phyloP scores from a whole-genome alignment of 2,888 invertebrate genomes.

The Tanytarsus gracilentus region DNA sequence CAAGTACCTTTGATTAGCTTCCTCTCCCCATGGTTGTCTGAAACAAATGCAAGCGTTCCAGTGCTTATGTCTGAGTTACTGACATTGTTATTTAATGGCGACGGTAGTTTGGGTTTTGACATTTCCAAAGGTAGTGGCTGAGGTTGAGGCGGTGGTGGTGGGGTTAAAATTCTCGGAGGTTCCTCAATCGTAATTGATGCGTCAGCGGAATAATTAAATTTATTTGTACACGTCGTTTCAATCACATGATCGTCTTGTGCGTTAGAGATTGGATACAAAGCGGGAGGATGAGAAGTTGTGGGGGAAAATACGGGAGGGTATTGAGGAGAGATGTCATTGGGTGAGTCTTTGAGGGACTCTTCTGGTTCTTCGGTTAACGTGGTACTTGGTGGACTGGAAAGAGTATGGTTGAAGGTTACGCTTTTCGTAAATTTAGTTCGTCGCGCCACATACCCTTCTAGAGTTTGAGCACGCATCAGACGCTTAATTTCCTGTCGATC shows the following conservation, averaged over 20 bases:
- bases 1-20: constrained; percentile 20
- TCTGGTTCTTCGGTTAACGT: constrained; percentile 30
- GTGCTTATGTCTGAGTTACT: no score
- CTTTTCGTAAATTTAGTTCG: constrained; percentile 82
- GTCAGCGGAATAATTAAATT: constrained; percentile 19
- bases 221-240: constrained; percentile 21
- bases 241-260: neutral
- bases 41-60: constrained; percentile 36
- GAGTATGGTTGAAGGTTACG: constrained; percentile 79
- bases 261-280: constrained; percentile 19
- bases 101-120: no score
- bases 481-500: constrained; percentile 50
- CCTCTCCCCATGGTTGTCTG: constrained; percentile 30
- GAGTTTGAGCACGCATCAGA: constrained; percentile 69
- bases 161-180: neutral
- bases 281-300: neutral
- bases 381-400: constrained; percentile 67
- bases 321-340: neutral
- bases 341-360: constrained; percentile 24
- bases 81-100: no score
- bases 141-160: neutral
- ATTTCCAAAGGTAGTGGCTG: neutral
- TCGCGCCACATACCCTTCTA: constrained; percentile 81
- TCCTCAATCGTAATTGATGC: neutral
- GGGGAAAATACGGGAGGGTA: constrained; percentile 32